Evolutionary conservation across 2,113 vertebrate genomes (phyloP), one percentile per base, ranked within the genome.

Genomic region (Prunella fulvescens): DNA sequence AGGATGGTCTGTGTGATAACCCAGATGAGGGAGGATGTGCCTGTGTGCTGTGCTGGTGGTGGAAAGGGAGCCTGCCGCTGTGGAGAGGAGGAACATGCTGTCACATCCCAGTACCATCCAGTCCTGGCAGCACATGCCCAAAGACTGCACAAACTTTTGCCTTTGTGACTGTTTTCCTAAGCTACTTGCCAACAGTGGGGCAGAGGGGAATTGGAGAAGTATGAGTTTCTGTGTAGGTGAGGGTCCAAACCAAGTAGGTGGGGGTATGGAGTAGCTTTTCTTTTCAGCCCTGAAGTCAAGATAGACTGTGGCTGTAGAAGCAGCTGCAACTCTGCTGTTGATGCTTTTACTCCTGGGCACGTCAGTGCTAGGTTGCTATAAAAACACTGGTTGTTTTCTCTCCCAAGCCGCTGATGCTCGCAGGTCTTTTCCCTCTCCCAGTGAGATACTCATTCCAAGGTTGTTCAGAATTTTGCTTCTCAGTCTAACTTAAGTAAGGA

Each of bases 31-130:
- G 56, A 74, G 57, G 44, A 71, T 44, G 10, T 19, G 14, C 13
- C 39, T 0, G 1, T 2, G 12, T 3, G 1, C 66, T 69, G 66
- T 0, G 1, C 11, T 44, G 53, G 28, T 20, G 15, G 5, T 67
- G 28, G 13, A 37, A 64, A 20, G 44, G 35, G 19, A 77, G 4
- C 25, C 22, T 48, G 62, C 7, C 0, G 1, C n/a, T 33, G 16
- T 5, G n/a, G 13, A 44, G 7, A 6, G 33, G 22, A 45, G 29
- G 37, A 40, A 31, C 0, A 0, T 3, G 12, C 12, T 37, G 13
- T 28, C 73, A 33, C 22, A n/a, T 58, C 73, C n/a, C 29, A 57
- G 12, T 12, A 17, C 62, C 47, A 16, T 48, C 35, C 28, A 18
- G 13, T 62, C 40, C 65, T 71, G 53, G 51, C 33, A 56, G 53